phyloP scores from a whole-genome alignment of 1,140 invertebrate genomes.

The Nebria ingens region DNA sequence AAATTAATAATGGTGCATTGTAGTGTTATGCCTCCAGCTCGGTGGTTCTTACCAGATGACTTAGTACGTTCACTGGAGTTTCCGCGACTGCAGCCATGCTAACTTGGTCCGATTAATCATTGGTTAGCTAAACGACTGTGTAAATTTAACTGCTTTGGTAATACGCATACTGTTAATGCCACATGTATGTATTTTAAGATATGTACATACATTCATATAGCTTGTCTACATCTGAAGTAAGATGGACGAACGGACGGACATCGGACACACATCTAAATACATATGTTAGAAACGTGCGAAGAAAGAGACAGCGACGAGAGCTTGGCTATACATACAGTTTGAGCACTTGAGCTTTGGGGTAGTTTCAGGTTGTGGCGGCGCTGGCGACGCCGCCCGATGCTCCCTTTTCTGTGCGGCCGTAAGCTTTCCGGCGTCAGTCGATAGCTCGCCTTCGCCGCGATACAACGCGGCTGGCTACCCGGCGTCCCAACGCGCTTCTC shows the following conservation, averaged over 20 bases:
- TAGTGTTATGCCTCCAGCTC: neutral
- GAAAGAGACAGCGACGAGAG: too few relatives aligned
- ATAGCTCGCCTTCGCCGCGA: neutral
- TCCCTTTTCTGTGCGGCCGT: neutral
- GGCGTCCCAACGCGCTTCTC: neutral
- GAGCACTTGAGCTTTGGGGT: too few relatives aligned
- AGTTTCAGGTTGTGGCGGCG: neutral
- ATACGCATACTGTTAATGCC: too few relatives aligned
- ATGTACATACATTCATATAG: too few relatives aligned
- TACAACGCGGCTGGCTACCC: neutral
- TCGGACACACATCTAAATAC: too few relatives aligned
- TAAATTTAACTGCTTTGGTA: too few relatives aligned
- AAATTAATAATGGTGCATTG: neutral
- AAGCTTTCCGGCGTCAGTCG: neutral
- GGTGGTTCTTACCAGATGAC: neutral
- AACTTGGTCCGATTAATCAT: neutral
- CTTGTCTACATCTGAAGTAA: too few relatives aligned
- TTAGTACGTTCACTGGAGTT: neutral
- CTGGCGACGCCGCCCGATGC: neutral
- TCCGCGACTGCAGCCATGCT: neutral
- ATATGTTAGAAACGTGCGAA: too few relatives aligned
- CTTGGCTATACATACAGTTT: too few relatives aligned
- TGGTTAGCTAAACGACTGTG: neutral
- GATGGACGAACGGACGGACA: too few relatives aligned
- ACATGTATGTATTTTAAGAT: too few relatives aligned